These are phyloP conservation scores for Neoscelio sp. DNA, from an alignment of 2,888 invertebrate genomes.

Conservation along the genomic window DNA sequence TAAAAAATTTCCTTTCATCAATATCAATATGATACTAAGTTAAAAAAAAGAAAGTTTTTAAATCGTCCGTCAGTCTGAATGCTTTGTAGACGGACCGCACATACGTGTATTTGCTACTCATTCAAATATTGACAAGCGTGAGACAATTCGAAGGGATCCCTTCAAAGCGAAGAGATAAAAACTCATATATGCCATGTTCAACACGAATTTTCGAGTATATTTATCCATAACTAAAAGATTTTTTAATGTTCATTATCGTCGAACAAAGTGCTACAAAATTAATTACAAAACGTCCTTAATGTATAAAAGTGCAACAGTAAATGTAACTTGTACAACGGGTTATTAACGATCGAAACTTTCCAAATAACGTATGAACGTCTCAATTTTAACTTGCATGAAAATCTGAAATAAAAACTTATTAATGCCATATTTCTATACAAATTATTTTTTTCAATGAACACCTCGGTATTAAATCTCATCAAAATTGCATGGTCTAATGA, in stretches of 20 bases:
- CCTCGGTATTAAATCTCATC: slow-evolving; percentile 36
- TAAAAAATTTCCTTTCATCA: slow-evolving; percentile 50
- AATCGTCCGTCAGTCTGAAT: slow-evolving; percentile 15
- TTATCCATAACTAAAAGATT: slow-evolving; percentile 13
- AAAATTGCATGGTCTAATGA: slow-evolving; percentile 54
- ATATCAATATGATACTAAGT: slow-evolving; percentile 16
- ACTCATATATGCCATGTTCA: slow-evolving; percentile 17
- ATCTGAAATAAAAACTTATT: slow-evolving; percentile 24
- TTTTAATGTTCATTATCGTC: slow-evolving; percentile 35
- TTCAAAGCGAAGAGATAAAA: slow-evolving; percentile 35
- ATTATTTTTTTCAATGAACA: slow-evolving; percentile 2
- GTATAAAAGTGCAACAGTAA: background rate
- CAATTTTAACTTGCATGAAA: slow-evolving; percentile 24
- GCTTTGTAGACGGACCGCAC: slow-evolving; percentile 41
- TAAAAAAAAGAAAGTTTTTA: slow-evolving; percentile 2
- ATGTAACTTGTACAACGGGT: no score
- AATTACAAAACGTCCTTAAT: background rate
- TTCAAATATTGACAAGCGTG: slow-evolving; percentile 64
- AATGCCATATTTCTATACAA: slow-evolving; percentile 4
- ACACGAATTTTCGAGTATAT: slow-evolving; percentile 36
- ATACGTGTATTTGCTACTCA: slow-evolving; percentile 59
- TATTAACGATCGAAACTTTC: background rate
- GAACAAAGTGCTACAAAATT: background rate
- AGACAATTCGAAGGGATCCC: slow-evolving; percentile 54
- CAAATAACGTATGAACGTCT: background rate